Conservation (phyloP, 2,113 vertebrate genomes). For the Sporophila hypoxantha region DNA sequence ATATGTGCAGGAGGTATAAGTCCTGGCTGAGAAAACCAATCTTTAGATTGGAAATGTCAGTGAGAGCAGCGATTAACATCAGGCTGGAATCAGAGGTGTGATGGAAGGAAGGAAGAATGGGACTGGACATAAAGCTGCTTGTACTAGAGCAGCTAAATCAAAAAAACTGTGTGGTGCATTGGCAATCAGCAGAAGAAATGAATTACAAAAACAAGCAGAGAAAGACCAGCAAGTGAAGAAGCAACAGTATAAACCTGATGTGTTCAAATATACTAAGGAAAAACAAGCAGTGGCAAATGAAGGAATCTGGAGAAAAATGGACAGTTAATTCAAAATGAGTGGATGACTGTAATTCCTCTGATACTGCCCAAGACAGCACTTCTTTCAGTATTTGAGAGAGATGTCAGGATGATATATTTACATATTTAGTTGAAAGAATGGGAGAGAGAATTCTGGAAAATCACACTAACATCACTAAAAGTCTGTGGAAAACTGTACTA, state of each 20-base stretch:
- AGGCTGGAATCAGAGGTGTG: neutral
- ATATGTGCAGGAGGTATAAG: neutral
- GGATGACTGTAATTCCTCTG: neutral
- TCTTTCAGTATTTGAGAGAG: neutral
- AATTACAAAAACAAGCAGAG: neutral
- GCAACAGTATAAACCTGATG: neutral
- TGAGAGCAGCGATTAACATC: accelerated
- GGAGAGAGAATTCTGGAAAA: neutral
- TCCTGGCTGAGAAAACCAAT: neutral
- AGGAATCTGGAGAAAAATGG: neutral
- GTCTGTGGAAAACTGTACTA: neutral
- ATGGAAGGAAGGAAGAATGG: neutral
- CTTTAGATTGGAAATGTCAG: neutral
- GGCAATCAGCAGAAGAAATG: neutral
- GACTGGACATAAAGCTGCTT: neutral
- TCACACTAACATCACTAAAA: neutral
- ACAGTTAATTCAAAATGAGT: neutral
- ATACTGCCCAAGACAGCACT: neutral
- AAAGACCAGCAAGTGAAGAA: neutral
- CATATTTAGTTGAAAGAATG: neutral
- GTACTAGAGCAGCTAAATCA: neutral
- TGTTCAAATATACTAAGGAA: neutral
- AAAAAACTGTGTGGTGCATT: neutral
- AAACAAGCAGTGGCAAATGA: neutral
- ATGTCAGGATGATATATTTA: neutral